Base-by-base conservation (phyloP, 2,113 vertebrate species). In the Lycaon pictus region DNA sequence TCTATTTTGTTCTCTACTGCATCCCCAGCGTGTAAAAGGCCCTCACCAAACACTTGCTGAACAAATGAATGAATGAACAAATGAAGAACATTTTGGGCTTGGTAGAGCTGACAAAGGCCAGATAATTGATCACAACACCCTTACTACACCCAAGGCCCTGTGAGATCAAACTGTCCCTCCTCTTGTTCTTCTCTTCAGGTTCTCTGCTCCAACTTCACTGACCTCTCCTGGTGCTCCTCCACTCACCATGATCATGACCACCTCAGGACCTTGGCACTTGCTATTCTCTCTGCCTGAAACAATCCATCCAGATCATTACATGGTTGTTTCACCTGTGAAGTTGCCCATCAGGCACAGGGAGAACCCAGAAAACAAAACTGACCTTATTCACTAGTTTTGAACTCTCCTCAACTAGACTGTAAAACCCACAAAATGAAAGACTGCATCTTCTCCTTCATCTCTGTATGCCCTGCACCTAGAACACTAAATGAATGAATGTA, bases 241-340 rank as follows among this genome's bases (percentile, higher is more conserved):
- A 9, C 15, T 22, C 56, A 16, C 35, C 51, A n/a, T 0, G 0
- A 15, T 83, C n/a, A 25, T 0, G 0, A 20, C 32, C 11, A 86
- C 65, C 55, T 76, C 63, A 29, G 72, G 65, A 4, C 43, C 67
- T 92, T 62, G 65, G 55, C 25, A 51, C 27, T 0, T 69, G 58
- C 56, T 77, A 8, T 60, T 51, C 60, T 56, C 35, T 12, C 77
- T 67, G 80, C 58, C 74, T 93, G 12, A 35, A 72, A 55, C 71
- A 51, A 2, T 32, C 37, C 77, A 56, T 25, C 82, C 43, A 71
- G 27, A 60, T 35, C 27, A 82, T 6, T 55, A 27, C 15, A 1
- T 32, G 51, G 63, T 16, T 23, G 56, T 51, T 86, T 83, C 62
- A n/a, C n/a, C 76, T 74, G 86, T 65, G 37, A 84, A 56, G 65